Conservation (phyloP, 2,113 vertebrate species). For the cattle (Bos taurus) region DNA sequence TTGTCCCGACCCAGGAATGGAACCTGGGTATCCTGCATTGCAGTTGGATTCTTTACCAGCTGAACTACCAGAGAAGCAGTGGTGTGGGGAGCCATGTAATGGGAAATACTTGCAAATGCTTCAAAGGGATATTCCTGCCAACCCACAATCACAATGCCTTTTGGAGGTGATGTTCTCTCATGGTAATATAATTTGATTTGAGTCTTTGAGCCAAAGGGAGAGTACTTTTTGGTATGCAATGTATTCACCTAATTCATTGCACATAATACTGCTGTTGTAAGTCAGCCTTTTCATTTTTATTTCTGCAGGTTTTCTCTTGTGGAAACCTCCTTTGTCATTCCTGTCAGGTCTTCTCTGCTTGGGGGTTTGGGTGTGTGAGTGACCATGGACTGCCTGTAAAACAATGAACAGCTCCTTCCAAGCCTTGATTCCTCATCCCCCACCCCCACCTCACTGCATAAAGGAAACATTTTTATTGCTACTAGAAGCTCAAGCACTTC, state of each 20-base stretch:
- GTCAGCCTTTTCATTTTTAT: constrained; percentile 62
- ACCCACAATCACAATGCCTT: background rate
- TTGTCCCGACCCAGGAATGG: background rate
- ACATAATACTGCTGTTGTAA: constrained; percentile 56
- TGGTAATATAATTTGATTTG: constrained; percentile 36
- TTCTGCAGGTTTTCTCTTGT: constrained; percentile 60
- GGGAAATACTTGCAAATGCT: background rate
- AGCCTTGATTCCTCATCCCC: background rate
- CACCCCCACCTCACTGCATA: background rate
- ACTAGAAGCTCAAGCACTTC: constrained; percentile 16
- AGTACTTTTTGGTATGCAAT: background rate
- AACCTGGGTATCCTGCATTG: rapidly evolving
- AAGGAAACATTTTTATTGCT: constrained; percentile 29
- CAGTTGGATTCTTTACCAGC: background rate
- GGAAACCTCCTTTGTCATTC: constrained; percentile 69
- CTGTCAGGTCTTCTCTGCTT: constrained; percentile 58
- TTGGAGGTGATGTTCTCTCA: constrained; percentile 23
- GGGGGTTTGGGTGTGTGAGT: constrained; percentile 55
- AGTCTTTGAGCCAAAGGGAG: constrained; percentile 37
- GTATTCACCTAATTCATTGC: constrained; percentile 58
- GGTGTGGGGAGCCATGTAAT: background rate
- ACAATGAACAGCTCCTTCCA: constrained; percentile 52
- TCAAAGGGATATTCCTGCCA: background rate
- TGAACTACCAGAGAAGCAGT: background rate
- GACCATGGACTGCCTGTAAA: constrained; percentile 53